Evolutionary conservation across 2,888 invertebrate species (phyloP).

Genomic region (Aspidiotus rigidus): DNA sequence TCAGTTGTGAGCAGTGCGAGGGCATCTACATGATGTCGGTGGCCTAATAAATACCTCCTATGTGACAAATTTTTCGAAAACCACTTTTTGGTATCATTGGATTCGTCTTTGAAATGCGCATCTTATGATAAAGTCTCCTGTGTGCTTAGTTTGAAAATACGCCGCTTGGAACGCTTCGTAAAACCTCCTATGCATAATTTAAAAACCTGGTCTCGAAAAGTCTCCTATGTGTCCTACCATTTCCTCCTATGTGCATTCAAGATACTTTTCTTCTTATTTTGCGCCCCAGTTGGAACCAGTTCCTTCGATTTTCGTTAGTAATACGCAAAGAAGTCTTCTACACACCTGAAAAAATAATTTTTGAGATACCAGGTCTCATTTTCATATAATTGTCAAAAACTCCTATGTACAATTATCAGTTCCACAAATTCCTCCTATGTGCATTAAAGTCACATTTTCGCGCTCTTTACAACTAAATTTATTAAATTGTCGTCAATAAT

Average conservation of each 20-base stretch:
- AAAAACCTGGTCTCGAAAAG: not conserved
- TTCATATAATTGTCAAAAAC: not conserved
- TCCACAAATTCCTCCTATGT: conserved; percentile 1
- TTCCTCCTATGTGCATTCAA: too few species aligned
- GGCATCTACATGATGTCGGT: too few species aligned
- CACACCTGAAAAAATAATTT: too few species aligned
- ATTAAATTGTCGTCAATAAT: not conserved
- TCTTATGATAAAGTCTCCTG: not conserved
- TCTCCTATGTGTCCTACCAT: not conserved
- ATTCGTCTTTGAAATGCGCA: not conserved
- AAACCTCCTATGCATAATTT: not conserved
- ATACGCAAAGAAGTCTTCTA: too few species aligned
- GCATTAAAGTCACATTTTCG: not conserved
- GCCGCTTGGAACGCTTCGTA: not conserved
- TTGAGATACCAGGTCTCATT: too few species aligned
- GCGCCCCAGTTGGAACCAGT: too few species aligned
- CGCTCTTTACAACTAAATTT: not conserved
- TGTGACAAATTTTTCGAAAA: conserved; percentile 1
- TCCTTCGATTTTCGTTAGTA: too few species aligned
- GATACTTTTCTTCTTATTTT: too few species aligned
- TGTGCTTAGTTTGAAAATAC: not conserved
- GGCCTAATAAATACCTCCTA: too few species aligned
- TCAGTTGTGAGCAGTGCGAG: too few species aligned
- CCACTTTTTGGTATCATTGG: not conserved
- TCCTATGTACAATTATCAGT: not conserved